Evolutionary conservation across 2,113 vertebrate genomes (phyloP).

Genomic region (Sturnira hondurensis): DNA sequence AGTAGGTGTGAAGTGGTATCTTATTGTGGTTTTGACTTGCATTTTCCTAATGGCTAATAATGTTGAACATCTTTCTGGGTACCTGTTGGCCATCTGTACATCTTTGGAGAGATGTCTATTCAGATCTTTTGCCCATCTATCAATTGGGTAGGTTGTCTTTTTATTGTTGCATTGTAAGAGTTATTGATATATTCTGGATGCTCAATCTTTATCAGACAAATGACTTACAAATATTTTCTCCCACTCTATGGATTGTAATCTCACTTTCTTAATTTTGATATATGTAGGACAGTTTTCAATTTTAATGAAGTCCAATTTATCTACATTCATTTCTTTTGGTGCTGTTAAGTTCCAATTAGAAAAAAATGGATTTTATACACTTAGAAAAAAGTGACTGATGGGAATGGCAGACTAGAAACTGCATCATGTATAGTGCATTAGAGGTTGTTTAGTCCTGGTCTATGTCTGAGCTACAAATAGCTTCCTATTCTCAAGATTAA

Average conservation of each 20-base stretch:
- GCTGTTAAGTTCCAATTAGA: not conserved
- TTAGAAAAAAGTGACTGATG: not conserved
- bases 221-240: conserved; percentile 2
- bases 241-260: not conserved
- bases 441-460: not conserved
- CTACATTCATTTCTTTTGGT: not conserved
- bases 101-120: not conserved
- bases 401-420: not conserved
- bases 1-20: not conserved
- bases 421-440: not conserved
- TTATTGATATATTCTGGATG: not conserved
- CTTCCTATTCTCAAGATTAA: not conserved
- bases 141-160: not conserved
- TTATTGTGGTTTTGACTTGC: not conserved
- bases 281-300: not conserved
- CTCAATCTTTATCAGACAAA: not conserved
- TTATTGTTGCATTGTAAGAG: not conserved
- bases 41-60: conserved; percentile 5
- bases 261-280: not conserved
- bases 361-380: not conserved
- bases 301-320: not conserved
- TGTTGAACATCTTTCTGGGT: not conserved
- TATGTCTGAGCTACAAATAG: not conserved
- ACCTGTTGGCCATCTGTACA: not conserved
- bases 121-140: not conserved